These are phyloP conservation scores for Charaxes varanes DNA, from an alignment of 1,140 invertebrate genomes.

Conservation along the genomic window DNA sequence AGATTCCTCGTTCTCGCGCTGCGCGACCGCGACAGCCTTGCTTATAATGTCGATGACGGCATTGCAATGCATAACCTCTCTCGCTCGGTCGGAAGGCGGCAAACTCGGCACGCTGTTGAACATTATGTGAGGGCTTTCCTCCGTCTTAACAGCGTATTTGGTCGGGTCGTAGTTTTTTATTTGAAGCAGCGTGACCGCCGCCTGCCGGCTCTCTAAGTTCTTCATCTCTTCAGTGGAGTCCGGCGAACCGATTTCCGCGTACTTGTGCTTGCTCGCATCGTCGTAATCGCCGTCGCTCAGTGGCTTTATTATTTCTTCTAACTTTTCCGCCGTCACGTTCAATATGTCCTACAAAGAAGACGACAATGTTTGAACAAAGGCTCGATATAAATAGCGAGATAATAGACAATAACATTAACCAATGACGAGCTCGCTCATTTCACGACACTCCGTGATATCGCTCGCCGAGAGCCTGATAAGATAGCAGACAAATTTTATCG, in stretches of 20 bases:
- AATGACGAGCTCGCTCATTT: slow-evolving; percentile 53
- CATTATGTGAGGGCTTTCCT: slow-evolving; percentile 65
- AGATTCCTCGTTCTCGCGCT: slow-evolving; percentile 67
- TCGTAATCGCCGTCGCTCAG: slow-evolving; percentile 54
- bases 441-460: slow-evolving; percentile 59
- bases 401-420: slow-evolving; percentile 48
- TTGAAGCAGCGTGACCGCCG: slow-evolving; percentile 67
- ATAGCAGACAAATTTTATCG: slow-evolving; percentile 50
- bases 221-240: slow-evolving; percentile 74
- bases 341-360: slow-evolving; percentile 68
- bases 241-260: slow-evolving; percentile 61
- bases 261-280: slow-evolving; percentile 48
- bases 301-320: slow-evolving; percentile 71
- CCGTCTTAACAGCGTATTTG: slow-evolving; percentile 62
- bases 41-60: slow-evolving; percentile 71
- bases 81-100: slow-evolving; percentile 58
- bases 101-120: slow-evolving; percentile 67
- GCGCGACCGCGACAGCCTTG: slow-evolving; percentile 66
- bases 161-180: slow-evolving; percentile 72
- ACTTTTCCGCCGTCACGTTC: slow-evolving; percentile 60
- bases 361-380: slow-evolving; percentile 43
- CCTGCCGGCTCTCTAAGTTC: slow-evolving; percentile 68
- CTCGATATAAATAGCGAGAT: slow-evolving; percentile 45
- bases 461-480: slow-evolving; percentile 52
- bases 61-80: slow-evolving; percentile 70